Base-by-base conservation (phyloP, 2,888 invertebrate species). In the Philopedon plagiatum region DNA sequence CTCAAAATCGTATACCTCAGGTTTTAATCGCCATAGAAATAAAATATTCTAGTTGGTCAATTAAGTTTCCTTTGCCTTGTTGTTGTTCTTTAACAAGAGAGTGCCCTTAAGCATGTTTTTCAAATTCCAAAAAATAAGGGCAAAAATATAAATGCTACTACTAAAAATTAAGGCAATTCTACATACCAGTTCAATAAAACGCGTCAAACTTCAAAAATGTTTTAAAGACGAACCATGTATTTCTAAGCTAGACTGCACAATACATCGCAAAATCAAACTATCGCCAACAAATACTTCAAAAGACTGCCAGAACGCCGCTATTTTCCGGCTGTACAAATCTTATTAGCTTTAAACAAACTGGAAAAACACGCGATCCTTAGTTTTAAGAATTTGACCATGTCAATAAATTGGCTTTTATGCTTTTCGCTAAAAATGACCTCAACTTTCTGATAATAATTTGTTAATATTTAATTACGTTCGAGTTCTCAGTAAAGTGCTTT, bases 391-490 rank as follows among this genome's bases (percentile, higher is more conserved):
- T 2, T 9, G 9, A 15, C 13, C 11, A 8, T 29, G 9, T 8
- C 15, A 9, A 5, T 26, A 4, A 1, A 44, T 46, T n/a, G 23
- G 11, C 0, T 46, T 46, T 29, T 9, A 2, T 3, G 23, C 2
- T n/a, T 54, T 32, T 29, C 18, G 18, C 15, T 32, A 29, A 29
- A 54, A 54, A 9, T 54, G 29, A 54, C 51, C 51, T 54, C 51
- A 54, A 15, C 29, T 29, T 54, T 54, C 51, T 18, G 8, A 18
- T 18, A 18, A 54, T 5, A 18, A 54, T 5, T 54, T 23, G n/a
- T 46, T 21, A n/a, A 23, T 21, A 46, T 21, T 46, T 46, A 46
- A 46, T 46, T 21, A 15, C 11, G n/a, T 23, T 13, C 39, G 2
- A 46, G 0, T 46, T 46, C 23, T 5, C 21, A 1, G 23, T 46